A percentile compares a stretch with the other conserved stretches of the same genome.
Evolutionary conservation across 2,113 vertebrate species (phyloP).

Genomic region (Mus spicilegus): DNA sequence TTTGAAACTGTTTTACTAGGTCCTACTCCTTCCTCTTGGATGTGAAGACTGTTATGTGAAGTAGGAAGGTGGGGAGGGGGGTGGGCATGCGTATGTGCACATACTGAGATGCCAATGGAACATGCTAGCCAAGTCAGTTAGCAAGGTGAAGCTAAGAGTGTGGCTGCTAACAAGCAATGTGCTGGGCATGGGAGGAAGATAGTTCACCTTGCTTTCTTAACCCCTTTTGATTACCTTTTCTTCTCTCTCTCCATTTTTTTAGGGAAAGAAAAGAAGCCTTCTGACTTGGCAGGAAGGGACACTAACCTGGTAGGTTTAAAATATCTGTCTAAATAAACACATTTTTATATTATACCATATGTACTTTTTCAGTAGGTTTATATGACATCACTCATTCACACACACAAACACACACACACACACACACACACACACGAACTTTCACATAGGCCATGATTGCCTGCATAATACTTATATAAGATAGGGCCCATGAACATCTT

Average conservation of each 20-base stretch:
- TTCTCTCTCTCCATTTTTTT: constrained; percentile 14
- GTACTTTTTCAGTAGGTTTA: background rate
- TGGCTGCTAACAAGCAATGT: accelerated
- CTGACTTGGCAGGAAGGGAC: constrained; percentile 53
- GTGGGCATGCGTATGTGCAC: background rate
- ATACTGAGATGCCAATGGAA: background rate
- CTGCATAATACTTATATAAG: background rate
- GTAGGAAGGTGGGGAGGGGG: background rate
- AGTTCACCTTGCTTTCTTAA: background rate
- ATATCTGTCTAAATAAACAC: background rate
- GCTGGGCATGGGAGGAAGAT: background rate
- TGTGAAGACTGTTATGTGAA: background rate
- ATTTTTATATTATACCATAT: background rate
- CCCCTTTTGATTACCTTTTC: constrained; percentile 18
- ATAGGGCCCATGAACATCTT: background rate
- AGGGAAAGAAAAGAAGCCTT: constrained; percentile 62
- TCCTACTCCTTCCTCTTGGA: background rate
- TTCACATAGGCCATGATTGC: background rate
- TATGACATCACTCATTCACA: background rate
- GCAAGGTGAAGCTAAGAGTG: background rate
- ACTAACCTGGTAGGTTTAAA: constrained; percentile 60
- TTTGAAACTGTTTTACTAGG: background rate
- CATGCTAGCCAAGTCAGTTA: background rate
- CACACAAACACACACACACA: background rate
- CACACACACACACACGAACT: background rate